A percentile compares a stretch with the other conserved stretches of the same genome.
Evolutionary conservation across 2,113 vertebrate species (phyloP).

Genomic region (Pholis gunnellus): DNA sequence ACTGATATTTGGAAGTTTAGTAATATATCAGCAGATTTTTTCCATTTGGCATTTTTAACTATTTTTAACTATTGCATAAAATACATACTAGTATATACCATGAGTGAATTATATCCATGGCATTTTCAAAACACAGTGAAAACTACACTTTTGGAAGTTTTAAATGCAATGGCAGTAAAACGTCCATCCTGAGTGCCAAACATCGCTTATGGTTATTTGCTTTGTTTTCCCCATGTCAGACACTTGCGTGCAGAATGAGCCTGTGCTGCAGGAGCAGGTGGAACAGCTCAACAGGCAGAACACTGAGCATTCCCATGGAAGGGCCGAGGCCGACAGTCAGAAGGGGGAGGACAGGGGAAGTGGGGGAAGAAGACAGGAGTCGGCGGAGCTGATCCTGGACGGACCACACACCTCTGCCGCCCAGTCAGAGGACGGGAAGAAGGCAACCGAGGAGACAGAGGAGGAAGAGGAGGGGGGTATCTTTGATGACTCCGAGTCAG

Average conservation of each 20-base stretch:
- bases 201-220: background rate
- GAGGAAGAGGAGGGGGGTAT: constrained; percentile 21
- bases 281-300: constrained; percentile 90
- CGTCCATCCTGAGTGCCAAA: background rate
- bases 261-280: constrained; percentile 81
- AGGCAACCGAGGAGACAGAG: constrained; percentile 12
- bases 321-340: constrained; percentile 38
- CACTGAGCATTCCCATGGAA: constrained; percentile 76
- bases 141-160: background rate
- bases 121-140: background rate
- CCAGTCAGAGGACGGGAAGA: constrained; percentile 34
- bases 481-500: constrained; percentile 43
- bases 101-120: background rate
- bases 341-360: constrained; percentile 32
- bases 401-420: background rate
- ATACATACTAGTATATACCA: background rate
- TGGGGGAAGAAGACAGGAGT: constrained; percentile 23
- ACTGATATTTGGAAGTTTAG: background rate
- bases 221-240: constrained; percentile 76
- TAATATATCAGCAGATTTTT: background rate
- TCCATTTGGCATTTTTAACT: background rate
- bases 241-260: constrained; percentile 68
- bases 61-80: background rate
- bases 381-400: constrained; percentile 60
- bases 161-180: background rate